Evolutionary conservation across 2,888 invertebrate genomes (phyloP).

Genomic region (Plebejus anna): DNA sequence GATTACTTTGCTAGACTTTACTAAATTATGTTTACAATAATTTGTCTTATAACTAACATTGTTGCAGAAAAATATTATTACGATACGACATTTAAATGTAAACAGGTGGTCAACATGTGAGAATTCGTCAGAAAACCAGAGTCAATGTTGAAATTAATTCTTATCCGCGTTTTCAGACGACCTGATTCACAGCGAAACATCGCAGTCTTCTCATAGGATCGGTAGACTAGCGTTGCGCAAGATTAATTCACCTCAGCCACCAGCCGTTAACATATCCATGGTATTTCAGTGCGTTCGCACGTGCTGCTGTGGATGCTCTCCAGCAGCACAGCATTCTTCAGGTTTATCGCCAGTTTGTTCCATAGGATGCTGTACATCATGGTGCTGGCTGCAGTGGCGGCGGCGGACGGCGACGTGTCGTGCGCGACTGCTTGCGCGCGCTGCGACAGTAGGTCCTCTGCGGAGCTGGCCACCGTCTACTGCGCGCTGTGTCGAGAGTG

Average conservation of each 20-base stretch:
- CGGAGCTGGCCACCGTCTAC: not conserved
- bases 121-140: no score
- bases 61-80: not conserved
- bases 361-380: not conserved
- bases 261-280: no score
- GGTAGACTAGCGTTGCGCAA: no score
- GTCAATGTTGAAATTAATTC: no score
- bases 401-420: not conserved
- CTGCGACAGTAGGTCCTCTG: not conserved
- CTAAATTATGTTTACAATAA: not conserved
- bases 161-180: no score
- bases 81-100: not conserved
- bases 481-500: not conserved
- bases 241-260: no score
- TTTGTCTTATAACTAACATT: not conserved
- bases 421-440: not conserved
- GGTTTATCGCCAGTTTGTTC: not conserved
- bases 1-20: not conserved
- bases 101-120: no score
- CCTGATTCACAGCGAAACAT: no score
- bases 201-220: no score
- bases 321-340: not conserved
- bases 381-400: not conserved
- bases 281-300: no score
- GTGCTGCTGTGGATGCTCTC: no score